Evolutionary conservation across 2,113 vertebrate species (phyloP).

Genomic region (Lucifuga dentata): DNA sequence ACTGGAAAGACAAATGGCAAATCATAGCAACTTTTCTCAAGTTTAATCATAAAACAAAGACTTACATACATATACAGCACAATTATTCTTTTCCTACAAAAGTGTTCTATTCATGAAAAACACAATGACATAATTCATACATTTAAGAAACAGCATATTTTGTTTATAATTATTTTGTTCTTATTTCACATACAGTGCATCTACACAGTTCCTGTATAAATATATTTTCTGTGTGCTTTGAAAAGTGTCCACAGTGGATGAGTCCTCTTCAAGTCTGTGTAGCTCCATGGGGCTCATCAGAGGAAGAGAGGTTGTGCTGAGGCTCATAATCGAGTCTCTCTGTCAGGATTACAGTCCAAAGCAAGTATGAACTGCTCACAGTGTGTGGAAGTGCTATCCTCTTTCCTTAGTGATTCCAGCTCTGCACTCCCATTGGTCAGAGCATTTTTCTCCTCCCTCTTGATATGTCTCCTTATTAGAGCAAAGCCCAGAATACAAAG

Average conservation of each 20-base stretch:
- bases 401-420: conserved; percentile 78
- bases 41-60: conserved; percentile 51
- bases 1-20: not conserved
- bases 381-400: conserved; percentile 75
- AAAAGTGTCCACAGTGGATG: conserved; percentile 48
- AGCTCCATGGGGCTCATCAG: not conserved
- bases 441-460: conserved; percentile 69
- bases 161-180: conserved; percentile 48
- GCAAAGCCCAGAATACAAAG: conserved; percentile 86
- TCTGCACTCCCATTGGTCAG: conserved; percentile 71
- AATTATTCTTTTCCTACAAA: conserved; percentile 45
- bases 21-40: conserved; percentile 5
- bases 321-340: conserved; percentile 88
- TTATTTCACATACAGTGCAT: conserved; percentile 38
- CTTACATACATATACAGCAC: conserved; percentile 50
- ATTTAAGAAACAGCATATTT: conserved; percentile 32
- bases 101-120: conserved; percentile 50
- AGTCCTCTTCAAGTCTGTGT: conserved; percentile 20
- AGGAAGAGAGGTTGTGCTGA: conserved; percentile 5
- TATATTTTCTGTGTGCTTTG: conserved; percentile 49
- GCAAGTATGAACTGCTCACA: conserved; percentile 77
- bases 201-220: conserved; percentile 63
- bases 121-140: conserved; percentile 36
- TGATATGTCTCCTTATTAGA: conserved; percentile 82
- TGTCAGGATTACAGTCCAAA: conserved; percentile 81